Conservation (phyloP, 2,113 vertebrate genomes). For the Pseudolaguvia tuberculata region DNA sequence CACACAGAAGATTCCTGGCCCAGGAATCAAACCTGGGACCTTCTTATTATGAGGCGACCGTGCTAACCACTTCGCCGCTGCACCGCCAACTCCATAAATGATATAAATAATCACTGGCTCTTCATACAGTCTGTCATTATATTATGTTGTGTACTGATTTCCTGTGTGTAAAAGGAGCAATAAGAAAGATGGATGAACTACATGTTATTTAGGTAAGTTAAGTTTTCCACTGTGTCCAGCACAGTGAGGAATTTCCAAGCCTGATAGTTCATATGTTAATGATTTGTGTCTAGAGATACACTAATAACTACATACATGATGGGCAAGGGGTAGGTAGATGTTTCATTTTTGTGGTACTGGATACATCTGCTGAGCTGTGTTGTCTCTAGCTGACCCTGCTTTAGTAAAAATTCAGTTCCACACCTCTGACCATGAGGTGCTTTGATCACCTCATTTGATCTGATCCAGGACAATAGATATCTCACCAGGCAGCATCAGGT, state of each 20-base stretch:
- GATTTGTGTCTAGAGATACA: background rate
- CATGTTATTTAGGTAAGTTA: background rate
- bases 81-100: background rate
- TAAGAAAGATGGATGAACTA: too few species aligned
- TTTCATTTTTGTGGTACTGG: background rate
- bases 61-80: too few species aligned
- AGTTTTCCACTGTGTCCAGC: background rate
- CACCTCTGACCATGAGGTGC: slow-evolving; percentile 37
- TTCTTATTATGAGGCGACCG: too few species aligned
- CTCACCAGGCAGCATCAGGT: slow-evolving; percentile 29
- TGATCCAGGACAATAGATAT: slow-evolving; percentile 37
- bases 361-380: slow-evolving; percentile 1
- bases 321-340: background rate
- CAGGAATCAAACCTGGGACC: too few species aligned
- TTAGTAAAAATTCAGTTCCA: background rate
- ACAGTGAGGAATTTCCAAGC: background rate
- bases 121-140: background rate
- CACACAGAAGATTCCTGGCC: too few species aligned
- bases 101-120: background rate
- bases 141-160: too few species aligned
- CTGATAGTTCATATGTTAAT: background rate
- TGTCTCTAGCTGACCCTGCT: slow-evolving; percentile 11
- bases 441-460: slow-evolving; percentile 58
- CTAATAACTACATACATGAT: background rate
- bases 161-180: too few species aligned